Percentiles rank a stretch among this genome's conserved stretches.
phyloP scores from a whole-genome alignment of 2,888 invertebrate species.

The Nymphalis urticae region DNA sequence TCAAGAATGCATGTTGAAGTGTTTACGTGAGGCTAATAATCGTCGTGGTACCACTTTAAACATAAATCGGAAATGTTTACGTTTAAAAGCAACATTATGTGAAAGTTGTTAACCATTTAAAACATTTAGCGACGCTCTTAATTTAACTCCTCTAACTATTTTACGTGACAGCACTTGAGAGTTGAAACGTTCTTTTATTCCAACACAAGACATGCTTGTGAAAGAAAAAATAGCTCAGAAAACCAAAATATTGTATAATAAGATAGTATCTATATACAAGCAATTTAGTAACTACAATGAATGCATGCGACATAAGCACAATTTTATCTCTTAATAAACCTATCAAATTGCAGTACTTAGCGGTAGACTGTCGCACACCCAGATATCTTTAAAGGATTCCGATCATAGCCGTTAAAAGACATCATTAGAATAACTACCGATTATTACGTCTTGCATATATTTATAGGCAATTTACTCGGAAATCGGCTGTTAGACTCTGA shows the following conservation, averaged over 20 bases:
- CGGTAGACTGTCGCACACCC: background rate
- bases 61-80: constrained; percentile 33
- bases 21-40: constrained; percentile 29
- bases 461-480: constrained; percentile 26
- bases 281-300: background rate
- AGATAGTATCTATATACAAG: no score
- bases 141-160: constrained; percentile 28
- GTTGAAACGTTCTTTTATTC: constrained; percentile 16
- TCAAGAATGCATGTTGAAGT: constrained; percentile 21
- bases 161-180: constrained; percentile 24
- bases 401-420: constrained; percentile 18
- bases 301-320: background rate
- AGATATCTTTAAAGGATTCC: constrained; percentile 14
- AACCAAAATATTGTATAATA: no score
- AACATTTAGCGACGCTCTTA: constrained; percentile 31
- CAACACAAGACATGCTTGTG: background rate
- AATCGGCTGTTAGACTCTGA: constrained; percentile 19
- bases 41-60: constrained; percentile 18
- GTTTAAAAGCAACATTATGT: constrained; percentile 32
- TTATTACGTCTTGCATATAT: constrained; percentile 21
- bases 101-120: constrained; percentile 38
- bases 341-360: constrained; percentile 6
- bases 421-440: constrained; percentile 12
- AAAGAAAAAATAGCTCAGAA: background rate
- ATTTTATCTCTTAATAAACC: constrained; percentile 3